Conservation (phyloP, 2,797 vertebrate species). For the Echeneis naucrates region DNA sequence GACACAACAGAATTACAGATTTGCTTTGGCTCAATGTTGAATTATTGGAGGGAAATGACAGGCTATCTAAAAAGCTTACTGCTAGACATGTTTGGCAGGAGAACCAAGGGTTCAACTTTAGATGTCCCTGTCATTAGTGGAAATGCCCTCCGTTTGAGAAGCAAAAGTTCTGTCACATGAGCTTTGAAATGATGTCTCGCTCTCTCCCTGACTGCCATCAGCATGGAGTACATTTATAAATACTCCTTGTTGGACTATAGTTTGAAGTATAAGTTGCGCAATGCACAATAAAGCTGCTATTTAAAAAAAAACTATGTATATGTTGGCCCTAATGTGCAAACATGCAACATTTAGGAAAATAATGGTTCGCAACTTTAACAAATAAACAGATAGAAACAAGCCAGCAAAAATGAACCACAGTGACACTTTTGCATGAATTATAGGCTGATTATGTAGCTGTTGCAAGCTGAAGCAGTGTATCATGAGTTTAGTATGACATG, state of each 20-base stretch:
- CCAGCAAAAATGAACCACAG: background rate
- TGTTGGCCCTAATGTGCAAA: background rate
- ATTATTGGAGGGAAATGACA: conserved; percentile 64
- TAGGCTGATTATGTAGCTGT: background rate
- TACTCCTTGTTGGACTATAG: conserved; percentile 32
- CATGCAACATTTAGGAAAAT: conserved; percentile 4
- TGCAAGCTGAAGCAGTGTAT: background rate
- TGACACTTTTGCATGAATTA: background rate
- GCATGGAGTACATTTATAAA: conserved; percentile 26
- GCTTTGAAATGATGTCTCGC: conserved; percentile 38
- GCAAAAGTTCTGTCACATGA: conserved; percentile 17
- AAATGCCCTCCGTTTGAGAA: conserved; percentile 46
- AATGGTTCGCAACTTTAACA: background rate
- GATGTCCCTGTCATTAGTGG: conserved; percentile 53
- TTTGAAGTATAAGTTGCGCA: conserved; percentile 31
- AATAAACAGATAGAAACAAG: background rate
- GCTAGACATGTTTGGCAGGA: conserved; percentile 27
- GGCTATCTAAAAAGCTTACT: conserved; percentile 49
- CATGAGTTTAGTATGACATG: background rate
- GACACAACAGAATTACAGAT: conserved; percentile 53
- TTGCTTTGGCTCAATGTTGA: conserved; percentile 60
- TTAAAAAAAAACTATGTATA: conserved; percentile 13
- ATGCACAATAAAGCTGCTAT: conserved; percentile 13
- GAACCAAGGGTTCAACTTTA: conserved; percentile 45
- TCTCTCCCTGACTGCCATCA: conserved; percentile 25